Conservation (phyloP, 2,797 vertebrate species). For the Xyrichtys novacula region DNA sequence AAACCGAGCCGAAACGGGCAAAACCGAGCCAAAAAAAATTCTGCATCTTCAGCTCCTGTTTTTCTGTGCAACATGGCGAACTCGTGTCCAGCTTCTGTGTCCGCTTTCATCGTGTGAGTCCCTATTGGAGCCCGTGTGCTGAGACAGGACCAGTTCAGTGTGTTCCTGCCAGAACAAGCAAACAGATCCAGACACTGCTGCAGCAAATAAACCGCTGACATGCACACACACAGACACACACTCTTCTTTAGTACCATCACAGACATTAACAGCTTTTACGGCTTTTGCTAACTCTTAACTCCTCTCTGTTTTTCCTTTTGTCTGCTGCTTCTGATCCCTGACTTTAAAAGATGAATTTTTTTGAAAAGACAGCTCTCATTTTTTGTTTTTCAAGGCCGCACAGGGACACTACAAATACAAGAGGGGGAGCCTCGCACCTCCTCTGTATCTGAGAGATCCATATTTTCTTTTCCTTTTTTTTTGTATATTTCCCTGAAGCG, state of each 20-base stretch:
- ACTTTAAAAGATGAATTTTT: not conserved
- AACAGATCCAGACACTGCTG: conserved; percentile 47
- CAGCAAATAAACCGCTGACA: conserved; percentile 20
- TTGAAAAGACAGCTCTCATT: not conserved
- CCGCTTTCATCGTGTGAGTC: conserved; percentile 30
- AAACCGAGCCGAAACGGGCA: no score
- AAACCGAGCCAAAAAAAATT: conserved; percentile 17
- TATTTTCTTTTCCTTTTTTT: not conserved
- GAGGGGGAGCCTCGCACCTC: not conserved
- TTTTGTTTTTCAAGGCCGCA: conserved; percentile 3
- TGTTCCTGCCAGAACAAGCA: conserved; percentile 28
- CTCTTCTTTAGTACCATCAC: not conserved
- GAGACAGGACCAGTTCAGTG: conserved; percentile 58
- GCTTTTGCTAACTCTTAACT: conserved; percentile 18
- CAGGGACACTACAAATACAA: not conserved
- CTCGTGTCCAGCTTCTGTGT: conserved; percentile 8
- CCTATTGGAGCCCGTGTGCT: conserved; percentile 51
- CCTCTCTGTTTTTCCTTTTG: not conserved
- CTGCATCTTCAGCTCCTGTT: conserved; percentile 59
- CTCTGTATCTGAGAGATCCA: not conserved
- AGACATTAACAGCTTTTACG: conserved; percentile 11
- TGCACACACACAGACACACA: not conserved
- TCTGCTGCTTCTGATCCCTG: conserved; percentile 19
- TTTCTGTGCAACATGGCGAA: conserved; percentile 34
- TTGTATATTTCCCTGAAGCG: conserved; percentile 10